phyloP scores from a whole-genome alignment of 2,797 vertebrate species.

The Chrysolophus pictus region DNA sequence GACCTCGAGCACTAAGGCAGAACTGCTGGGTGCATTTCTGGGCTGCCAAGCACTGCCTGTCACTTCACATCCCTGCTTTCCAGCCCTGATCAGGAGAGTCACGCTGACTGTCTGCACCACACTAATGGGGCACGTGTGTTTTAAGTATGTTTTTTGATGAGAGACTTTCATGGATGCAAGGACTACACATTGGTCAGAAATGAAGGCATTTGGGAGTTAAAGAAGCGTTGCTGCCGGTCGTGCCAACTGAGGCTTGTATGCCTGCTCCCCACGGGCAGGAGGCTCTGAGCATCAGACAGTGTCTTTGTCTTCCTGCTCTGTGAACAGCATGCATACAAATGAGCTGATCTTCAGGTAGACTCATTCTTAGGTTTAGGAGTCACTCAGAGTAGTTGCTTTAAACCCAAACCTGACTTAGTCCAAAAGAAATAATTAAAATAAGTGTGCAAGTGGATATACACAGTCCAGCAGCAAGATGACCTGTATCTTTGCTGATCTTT shows the following conservation, averaged over 20 bases:
- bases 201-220: neutral
- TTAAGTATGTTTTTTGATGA: neutral
- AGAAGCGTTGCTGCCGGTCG: neutral
- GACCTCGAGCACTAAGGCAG: neutral
- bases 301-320: neutral
- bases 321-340: neutral
- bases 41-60: neutral
- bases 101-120: rapidly evolving
- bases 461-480: neutral
- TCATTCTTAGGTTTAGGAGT: neutral
- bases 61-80: rapidly evolving
- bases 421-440: neutral
- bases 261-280: neutral
- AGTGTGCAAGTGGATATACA: neutral
- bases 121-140: rapidly evolving
- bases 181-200: rapidly evolving
- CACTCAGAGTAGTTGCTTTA: neutral
- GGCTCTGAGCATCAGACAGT: neutral
- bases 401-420: neutral
- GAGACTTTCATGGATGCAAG: rapidly evolving
- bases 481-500: neutral
- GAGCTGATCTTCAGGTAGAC: neutral
- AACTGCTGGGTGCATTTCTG: neutral
- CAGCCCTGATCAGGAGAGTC: rapidly evolving
- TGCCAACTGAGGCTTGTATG: neutral